Evolutionary conservation across 1,140 invertebrate genomes (phyloP).

Genomic region (Brevipalpus yothersi): DNA sequence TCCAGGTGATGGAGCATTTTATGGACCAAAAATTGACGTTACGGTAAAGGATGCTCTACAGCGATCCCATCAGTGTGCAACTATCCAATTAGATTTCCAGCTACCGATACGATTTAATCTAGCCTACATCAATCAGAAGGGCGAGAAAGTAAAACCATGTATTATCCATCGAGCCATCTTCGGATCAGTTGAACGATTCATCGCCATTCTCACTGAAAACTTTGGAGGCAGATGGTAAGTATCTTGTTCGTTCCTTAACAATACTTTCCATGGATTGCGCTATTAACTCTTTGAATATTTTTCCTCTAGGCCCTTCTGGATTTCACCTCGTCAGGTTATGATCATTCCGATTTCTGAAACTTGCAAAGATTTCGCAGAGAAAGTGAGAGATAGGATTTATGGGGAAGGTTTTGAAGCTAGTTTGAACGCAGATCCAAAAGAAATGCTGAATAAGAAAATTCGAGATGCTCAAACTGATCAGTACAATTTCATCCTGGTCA

Average conservation of each 20-base stretch:
- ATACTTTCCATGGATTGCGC: neutral
- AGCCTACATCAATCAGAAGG: constrained; percentile 51
- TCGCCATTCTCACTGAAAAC: constrained; percentile 86
- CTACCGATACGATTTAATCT: constrained; percentile 75
- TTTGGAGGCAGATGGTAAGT: constrained; percentile 79
- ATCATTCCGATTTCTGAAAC: constrained; percentile 62
- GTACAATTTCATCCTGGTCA: constrained; percentile 95
- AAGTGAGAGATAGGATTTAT: constrained; percentile 42
- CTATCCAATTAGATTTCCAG: constrained; percentile 96
- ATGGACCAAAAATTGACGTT: constrained; percentile 98
- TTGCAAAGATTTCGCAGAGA: constrained; percentile 56
- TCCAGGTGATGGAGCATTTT: constrained; percentile 84
- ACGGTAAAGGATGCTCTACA: constrained; percentile 78
- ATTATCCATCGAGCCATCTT: constrained; percentile 94
- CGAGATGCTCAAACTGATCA: constrained; percentile 89
- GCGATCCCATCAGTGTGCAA: constrained; percentile 77
- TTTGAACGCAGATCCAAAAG: constrained; percentile 62
- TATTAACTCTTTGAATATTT: neutral
- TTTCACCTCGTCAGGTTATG: constrained; percentile 79
- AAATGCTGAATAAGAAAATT: constrained; percentile 95
- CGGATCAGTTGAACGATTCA: constrained; percentile 92
- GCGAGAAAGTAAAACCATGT: constrained; percentile 72
- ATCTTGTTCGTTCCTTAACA: neutral
- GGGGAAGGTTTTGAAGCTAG: constrained; percentile 74
- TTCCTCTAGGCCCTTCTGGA: constrained; percentile 63